Evolutionary conservation across 2,888 invertebrate species (phyloP), one percentile per base, ranked within the genome.

Genomic region (Pseudococcus longispinus): DNA sequence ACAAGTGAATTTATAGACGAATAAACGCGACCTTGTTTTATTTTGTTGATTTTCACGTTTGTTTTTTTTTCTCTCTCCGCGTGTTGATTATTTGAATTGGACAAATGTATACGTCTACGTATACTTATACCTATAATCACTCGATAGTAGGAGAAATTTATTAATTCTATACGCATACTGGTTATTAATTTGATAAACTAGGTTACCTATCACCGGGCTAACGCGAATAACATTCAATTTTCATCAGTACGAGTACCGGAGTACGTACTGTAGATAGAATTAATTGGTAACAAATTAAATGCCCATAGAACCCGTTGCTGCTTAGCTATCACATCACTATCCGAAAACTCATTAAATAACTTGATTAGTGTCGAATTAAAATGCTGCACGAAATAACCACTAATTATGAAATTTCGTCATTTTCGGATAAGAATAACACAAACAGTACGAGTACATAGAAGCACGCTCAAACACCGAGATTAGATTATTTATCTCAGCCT

Each of bases 401-500:
- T 80, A 42, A 80, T 42, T 80, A 80, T 42, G 9, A 42, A 37
- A 42, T 80, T 80, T 42, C 42, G 42, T 80, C 42, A 80, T 42
- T 42, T 80, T 37, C 18, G 18, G 9, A 29, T 18, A 15, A 70
- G 18, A 29, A 29, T 29, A 26, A 29, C 29, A 29, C 11, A 15
- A 20, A 23, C 2, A 60, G 11, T 60, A 55, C 55, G n/a, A 55
- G 46, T 15, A 46, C 46, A 37, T 37, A 15, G 44, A 46, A 70
- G 13, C 29, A 70, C 70, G 29, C 70, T 4, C 70, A 29, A 70
- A 29, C 26, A 70, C 15, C 26, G 15, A 51, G 51, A 51, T 51
- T 51, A 80, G 77, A 80, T 77, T 37, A n/a, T n/a, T n/a, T 15
- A 80, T 80, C 77, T 80, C 42, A 20, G 15, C 77, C 77, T 80